Conservation (phyloP, 2,888 invertebrate genomes). For the Glaucopsyche alexis region DNA sequence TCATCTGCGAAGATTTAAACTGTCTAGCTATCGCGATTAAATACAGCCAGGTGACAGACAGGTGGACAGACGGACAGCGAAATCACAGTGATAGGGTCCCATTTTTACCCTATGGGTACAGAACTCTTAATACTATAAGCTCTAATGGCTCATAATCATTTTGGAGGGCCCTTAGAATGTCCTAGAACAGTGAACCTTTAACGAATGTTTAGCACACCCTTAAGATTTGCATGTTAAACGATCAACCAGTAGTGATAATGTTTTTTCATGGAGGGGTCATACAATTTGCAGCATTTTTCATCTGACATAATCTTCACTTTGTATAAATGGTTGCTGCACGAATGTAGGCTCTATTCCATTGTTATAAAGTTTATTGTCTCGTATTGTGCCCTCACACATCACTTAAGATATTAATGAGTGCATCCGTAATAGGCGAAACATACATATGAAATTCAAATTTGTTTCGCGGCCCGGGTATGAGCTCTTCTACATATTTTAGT, state of each 20-base stretch:
- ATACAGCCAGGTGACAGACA: no score
- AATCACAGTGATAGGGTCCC: no score
- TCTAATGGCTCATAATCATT: not conserved
- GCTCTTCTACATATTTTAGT: conserved; percentile 78
- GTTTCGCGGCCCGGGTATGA: conserved; percentile 71
- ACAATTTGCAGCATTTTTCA: conserved; percentile 77
- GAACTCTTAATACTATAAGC: not conserved
- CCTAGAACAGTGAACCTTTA: not conserved
- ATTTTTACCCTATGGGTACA: no score
- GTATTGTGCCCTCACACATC: conserved; percentile 60
- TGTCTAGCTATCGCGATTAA: no score
- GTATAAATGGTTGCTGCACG: conserved; percentile 57
- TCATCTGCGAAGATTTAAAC: no score
- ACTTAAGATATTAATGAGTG: conserved; percentile 80
- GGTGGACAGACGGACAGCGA: no score
- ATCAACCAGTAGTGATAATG: conserved; percentile 67
- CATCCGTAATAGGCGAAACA: conserved; percentile 79
- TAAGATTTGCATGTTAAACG: conserved; percentile 74
- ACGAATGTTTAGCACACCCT: conserved; percentile 44
- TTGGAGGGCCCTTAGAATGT: not conserved
- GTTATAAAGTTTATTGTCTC: conserved; percentile 54
- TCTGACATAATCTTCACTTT: conserved; percentile 71
- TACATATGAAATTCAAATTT: conserved; percentile 80
- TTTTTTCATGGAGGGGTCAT: conserved; percentile 73
- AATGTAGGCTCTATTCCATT: conserved; percentile 42